A percentile compares a stretch with the other conserved stretches of the same genome.
Evolutionary conservation across 2,888 invertebrate species (phyloP).

Genomic region (Erannis defoliaria): DNA sequence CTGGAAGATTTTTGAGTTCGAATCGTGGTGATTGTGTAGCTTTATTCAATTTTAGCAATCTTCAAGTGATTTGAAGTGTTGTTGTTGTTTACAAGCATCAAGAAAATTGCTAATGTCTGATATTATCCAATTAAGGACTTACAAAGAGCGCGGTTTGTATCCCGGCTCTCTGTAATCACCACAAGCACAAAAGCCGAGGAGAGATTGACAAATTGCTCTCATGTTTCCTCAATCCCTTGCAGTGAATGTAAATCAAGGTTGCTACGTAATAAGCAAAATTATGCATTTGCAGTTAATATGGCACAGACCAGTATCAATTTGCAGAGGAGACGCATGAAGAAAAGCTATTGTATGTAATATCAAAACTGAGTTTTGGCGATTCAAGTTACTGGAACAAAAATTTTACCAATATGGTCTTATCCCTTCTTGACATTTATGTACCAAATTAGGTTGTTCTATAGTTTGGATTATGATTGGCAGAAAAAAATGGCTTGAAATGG

Average conservation of each 20-base stretch:
- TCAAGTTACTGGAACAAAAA: too few relatives aligned
- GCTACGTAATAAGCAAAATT: constrained; percentile 9
- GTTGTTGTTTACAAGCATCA: constrained; percentile 5
- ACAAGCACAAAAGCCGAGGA: constrained; percentile 21
- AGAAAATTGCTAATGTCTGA: constrained; percentile 25
- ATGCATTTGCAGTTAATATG: neutral
- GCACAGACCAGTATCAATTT: too few relatives aligned
- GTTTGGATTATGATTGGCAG: too few relatives aligned
- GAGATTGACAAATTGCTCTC: constrained; percentile 34
- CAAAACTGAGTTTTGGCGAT: too few relatives aligned
- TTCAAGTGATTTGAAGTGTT: neutral
- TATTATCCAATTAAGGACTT: constrained; percentile 27
- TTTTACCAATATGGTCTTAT: too few relatives aligned
- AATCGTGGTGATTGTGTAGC: too few relatives aligned
- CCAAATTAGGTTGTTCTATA: too few relatives aligned
- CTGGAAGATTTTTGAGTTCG: too few relatives aligned
- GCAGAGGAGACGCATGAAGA: too few relatives aligned
- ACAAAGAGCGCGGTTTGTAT: constrained; percentile 20
- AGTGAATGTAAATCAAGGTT: constrained; percentile 26
- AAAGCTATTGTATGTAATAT: too few relatives aligned
- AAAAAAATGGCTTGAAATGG: too few relatives aligned
- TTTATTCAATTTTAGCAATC: neutral
- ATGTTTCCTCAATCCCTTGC: constrained; percentile 25
- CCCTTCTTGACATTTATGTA: too few relatives aligned
- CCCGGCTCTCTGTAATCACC: constrained; percentile 25